phyloP scores from a whole-genome alignment of 1,140 invertebrate species.

The Nasonia giraulti region DNA sequence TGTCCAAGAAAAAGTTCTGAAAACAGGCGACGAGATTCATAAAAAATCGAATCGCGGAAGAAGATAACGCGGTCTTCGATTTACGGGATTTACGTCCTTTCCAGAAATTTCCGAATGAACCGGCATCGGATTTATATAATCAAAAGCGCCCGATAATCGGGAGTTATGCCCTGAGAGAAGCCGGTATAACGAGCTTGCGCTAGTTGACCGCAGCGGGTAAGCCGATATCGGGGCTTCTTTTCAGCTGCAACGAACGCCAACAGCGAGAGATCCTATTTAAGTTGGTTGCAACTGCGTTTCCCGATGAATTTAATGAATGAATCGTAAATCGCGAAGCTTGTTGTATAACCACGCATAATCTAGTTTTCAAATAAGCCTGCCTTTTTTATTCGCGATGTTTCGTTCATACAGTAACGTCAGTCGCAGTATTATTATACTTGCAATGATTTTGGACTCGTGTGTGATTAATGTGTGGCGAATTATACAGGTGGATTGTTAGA shows the following conservation, averaged over 20 bases:
- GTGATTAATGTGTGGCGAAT: slow-evolving; percentile 2
- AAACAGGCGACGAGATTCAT: background rate
- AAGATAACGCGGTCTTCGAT: background rate
- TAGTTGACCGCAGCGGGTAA: slow-evolving; percentile 28
- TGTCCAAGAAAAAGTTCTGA: background rate
- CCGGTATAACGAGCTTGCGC: slow-evolving; percentile 20
- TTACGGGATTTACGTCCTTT: background rate
- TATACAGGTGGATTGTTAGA: slow-evolving; percentile 31
- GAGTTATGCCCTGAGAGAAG: background rate
- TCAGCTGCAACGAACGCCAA: background rate
- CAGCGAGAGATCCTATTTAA: slow-evolving; percentile 10
- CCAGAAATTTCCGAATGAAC: background rate
- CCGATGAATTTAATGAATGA: background rate
- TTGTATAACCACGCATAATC: background rate
- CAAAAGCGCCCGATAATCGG: slow-evolving; percentile 20
- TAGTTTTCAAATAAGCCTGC: too few species aligned
- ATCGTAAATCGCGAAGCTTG: background rate
- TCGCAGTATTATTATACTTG: background rate
- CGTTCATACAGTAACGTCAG: background rate
- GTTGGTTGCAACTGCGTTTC: background rate
- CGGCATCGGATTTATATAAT: slow-evolving; percentile 23
- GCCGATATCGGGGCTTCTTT: background rate
- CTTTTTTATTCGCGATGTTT: too few species aligned
- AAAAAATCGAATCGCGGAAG: background rate
- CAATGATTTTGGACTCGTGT: slow-evolving; percentile 13